These are phyloP conservation scores for Melangyna quadrimaculata DNA, from an alignment of 2,888 invertebrate genomes.

Conservation along the genomic window DNA sequence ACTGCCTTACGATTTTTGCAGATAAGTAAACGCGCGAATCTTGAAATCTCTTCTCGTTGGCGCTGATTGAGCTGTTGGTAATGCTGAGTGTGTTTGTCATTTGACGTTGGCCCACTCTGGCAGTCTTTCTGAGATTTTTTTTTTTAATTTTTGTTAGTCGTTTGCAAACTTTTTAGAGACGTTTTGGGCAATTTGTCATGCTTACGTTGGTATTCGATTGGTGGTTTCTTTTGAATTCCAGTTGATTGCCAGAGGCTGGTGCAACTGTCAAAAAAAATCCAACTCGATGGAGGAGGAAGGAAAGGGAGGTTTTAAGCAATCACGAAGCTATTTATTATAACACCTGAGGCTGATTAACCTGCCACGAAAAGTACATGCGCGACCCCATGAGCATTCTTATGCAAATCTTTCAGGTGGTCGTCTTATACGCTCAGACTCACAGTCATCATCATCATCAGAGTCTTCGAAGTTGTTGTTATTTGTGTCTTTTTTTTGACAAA, in stretches of 20 bases:
- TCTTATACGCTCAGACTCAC: conserved; percentile 25
- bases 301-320: conserved; percentile 44
- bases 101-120: conserved; percentile 3
- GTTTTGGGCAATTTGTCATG: conserved; percentile 63
- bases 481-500: conserved; percentile 49
- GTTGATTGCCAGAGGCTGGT: conserved; percentile 34
- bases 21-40: conserved; percentile 52
- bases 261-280: conserved; percentile 8
- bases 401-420: conserved; percentile 72
- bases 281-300: not conserved
- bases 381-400: conserved; percentile 61
- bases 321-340: conserved; percentile 69
- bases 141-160: not conserved
- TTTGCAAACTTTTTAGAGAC: conserved; percentile 24
- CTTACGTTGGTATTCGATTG: conserved; percentile 48
- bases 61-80: conserved; percentile 69
- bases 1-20: conserved; percentile 41
- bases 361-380: conserved; percentile 46
- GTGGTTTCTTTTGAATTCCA: conserved; percentile 24
- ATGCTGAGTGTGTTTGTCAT: conserved; percentile 41
- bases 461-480: not conserved
- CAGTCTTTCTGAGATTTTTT: not conserved
- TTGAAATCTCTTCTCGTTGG: conserved; percentile 47
- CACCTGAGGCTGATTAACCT: conserved; percentile 69
- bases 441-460: conserved; percentile 41